Percentiles rank a stretch among this genome's conserved stretches.
Evolutionary conservation across 1,140 invertebrate genomes (phyloP).

Genomic region (Cepaea nemoralis): DNA sequence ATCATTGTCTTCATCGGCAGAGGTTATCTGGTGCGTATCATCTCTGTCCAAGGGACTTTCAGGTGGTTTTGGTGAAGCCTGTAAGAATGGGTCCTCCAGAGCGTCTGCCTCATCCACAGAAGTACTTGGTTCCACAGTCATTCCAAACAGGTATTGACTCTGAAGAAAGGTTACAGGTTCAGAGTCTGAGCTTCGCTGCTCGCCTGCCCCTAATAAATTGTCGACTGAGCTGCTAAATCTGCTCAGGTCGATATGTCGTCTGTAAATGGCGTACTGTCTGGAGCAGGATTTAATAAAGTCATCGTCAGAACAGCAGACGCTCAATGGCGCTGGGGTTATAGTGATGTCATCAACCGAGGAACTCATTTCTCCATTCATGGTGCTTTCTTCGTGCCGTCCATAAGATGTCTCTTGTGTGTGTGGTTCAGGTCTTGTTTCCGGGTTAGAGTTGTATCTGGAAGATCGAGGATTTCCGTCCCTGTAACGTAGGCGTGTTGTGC

Average conservation of each 20-base stretch:
- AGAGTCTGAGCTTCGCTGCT: not conserved
- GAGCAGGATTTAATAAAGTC: conserved; percentile 30
- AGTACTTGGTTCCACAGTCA: not conserved
- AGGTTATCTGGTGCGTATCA: not conserved
- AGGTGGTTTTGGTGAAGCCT: not conserved
- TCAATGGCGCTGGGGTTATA: conserved; percentile 16
- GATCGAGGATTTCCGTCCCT: conserved; percentile 26
- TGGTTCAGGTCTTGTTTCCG: not conserved
- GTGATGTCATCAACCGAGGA: conserved; percentile 30
- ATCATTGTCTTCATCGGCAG: not conserved
- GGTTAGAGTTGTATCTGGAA: conserved; percentile 30
- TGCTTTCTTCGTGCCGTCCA: not conserved
- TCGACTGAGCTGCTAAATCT: conserved; percentile 33
- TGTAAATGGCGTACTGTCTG: conserved; percentile 8
- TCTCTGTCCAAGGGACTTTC: too few relatives aligned
- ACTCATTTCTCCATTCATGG: not conserved
- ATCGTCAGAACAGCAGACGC: conserved; percentile 27
- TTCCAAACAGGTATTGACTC: conserved; percentile 8
- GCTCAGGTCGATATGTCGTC: conserved; percentile 13
- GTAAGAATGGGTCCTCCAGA: not conserved
- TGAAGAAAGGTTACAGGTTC: not conserved
- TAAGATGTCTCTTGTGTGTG: not conserved
- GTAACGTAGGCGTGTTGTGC: not conserved
- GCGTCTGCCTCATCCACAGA: not conserved
- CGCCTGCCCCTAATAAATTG: not conserved